Conservation (phyloP, 2,797 vertebrate species). For the Gobio occitaniae region DNA sequence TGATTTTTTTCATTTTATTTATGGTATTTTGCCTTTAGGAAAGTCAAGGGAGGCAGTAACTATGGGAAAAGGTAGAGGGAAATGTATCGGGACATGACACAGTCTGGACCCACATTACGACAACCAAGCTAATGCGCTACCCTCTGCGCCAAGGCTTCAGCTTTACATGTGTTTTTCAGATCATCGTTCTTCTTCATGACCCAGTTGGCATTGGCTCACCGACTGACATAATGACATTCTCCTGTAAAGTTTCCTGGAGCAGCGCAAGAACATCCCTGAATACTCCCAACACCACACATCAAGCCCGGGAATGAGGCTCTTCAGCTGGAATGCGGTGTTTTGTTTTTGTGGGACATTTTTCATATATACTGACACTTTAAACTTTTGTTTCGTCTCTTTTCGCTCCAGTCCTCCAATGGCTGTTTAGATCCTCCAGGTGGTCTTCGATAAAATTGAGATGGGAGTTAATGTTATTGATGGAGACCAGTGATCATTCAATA, state of each 20-base stretch:
- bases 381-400: background rate
- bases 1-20: background rate
- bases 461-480: conserved; percentile 36
- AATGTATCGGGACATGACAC: background rate
- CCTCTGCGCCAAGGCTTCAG: background rate
- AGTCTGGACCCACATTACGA: background rate
- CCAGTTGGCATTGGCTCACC: background rate
- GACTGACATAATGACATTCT: background rate
- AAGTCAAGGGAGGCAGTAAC: background rate
- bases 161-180: conserved; percentile 12
- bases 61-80: background rate
- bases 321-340: conserved; percentile 16
- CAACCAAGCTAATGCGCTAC: background rate
- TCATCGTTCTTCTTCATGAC: conserved; percentile 12
- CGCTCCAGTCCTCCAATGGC: conserved; percentile 4
- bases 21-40: background rate
- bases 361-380: conserved; percentile 20
- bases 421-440: conserved; percentile 21
- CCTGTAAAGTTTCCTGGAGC: conserved; percentile 13
- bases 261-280: background rate
- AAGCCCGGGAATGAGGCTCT: background rate
- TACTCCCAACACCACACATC: conserved; percentile 11
- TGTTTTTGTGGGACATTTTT: conserved; percentile 25
- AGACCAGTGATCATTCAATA: background rate
- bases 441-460: conserved; percentile 7